A percentile compares a stretch with the other conserved stretches of the same genome.
phyloP scores from a whole-genome alignment of 2,888 invertebrate genomes.

The Alcis repandata region DNA sequence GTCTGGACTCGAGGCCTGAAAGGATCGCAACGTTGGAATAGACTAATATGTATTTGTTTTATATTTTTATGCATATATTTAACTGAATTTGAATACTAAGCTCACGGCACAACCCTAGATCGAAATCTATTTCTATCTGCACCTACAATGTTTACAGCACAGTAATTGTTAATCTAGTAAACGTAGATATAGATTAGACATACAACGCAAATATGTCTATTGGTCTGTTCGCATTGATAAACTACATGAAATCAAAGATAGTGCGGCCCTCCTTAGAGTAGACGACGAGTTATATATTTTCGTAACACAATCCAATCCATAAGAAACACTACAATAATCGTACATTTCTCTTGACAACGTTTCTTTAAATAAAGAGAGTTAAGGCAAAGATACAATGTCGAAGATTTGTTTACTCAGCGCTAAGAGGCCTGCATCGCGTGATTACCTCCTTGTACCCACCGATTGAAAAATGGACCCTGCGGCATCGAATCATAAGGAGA shows the following conservation, averaged over 20 bases:
- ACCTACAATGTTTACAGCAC: slow-evolving; percentile 38
- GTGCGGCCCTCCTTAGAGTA: slow-evolving; percentile 74
- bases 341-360: slow-evolving; percentile 85
- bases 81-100: neutral
- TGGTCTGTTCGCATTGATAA: slow-evolving; percentile 78
- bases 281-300: slow-evolving; percentile 79
- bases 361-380: slow-evolving; percentile 85
- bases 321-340: slow-evolving; percentile 83
- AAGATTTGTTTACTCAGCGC: slow-evolving; percentile 82
- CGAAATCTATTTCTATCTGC: slow-evolving; percentile 45
- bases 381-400: slow-evolving; percentile 83
- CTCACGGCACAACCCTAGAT: slow-evolving; percentile 28
- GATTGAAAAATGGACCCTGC: slow-evolving; percentile 72
- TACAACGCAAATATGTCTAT: slow-evolving; percentile 75
- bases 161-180: slow-evolving; percentile 64
- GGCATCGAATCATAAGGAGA: slow-evolving; percentile 63
- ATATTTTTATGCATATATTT: slow-evolving; percentile 9
- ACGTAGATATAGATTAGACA: slow-evolving; percentile 68
- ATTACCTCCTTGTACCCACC: slow-evolving; percentile 63
- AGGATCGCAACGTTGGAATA: slow-evolving; percentile 53
- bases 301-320: slow-evolving; percentile 84
- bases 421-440: slow-evolving; percentile 76
- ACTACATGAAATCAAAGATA: slow-evolving; percentile 80
- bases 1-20: slow-evolving; percentile 62
- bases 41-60: slow-evolving; percentile 14